Conservation (phyloP, 2,113 vertebrate genomes). For the Brienomyrus longianalis region DNA sequence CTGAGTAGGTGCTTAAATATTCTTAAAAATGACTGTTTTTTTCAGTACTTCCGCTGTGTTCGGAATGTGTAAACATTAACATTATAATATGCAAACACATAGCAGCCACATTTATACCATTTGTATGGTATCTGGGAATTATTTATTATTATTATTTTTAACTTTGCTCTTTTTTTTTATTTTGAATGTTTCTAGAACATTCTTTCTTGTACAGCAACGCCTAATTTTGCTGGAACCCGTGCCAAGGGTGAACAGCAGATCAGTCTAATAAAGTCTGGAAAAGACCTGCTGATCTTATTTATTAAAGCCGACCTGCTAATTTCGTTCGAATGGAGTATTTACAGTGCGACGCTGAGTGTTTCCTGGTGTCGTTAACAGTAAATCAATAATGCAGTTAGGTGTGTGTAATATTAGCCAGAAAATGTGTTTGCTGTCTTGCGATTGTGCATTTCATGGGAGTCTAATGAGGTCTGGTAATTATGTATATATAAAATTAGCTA, state of each 20-base stretch:
- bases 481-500: not conserved
- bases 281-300: not conserved
- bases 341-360: not conserved
- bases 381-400: not conserved
- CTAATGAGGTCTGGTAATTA: not conserved
- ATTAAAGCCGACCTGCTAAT: not conserved
- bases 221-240: conserved; percentile 53
- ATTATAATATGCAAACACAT: conserved; percentile 66
- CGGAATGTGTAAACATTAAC: conserved; percentile 62
- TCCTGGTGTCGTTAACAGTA: not conserved
- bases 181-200: conserved; percentile 63
- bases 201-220: conserved; percentile 52
- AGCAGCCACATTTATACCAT: conserved; percentile 60
- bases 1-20: conserved; percentile 54
- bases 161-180: conserved; percentile 57
- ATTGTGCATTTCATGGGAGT: not conserved
- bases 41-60: conserved; percentile 64
- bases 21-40: conserved; percentile 66
- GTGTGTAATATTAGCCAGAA: not conserved
- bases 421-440: not conserved
- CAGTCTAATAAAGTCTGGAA: conserved; percentile 4
- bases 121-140: conserved; percentile 54
- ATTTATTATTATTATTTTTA: conserved; percentile 52
- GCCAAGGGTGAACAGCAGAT: not conserved
- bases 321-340: not conserved